Conservation (phyloP, 30 jellyfish, hydroid and myxozoan genomes). For the Aurelia aurita complex sp. Pacific region DNA sequence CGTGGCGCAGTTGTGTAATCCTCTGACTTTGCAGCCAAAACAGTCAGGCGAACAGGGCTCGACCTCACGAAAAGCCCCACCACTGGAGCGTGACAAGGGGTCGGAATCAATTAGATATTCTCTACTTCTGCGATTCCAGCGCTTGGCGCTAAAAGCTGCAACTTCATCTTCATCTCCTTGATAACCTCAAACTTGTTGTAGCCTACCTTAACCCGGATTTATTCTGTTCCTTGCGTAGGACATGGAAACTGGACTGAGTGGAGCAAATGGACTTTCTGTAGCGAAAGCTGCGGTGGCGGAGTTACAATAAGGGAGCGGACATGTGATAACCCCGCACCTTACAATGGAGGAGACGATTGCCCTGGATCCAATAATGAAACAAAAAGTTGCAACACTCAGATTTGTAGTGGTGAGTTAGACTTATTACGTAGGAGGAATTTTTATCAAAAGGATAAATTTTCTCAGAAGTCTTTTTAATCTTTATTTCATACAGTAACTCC, state of each 20-base stretch:
- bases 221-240: background rate
- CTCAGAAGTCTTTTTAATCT: no score
- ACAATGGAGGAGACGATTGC: slow-evolving; percentile 61
- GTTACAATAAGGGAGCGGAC: slow-evolving; percentile 11
- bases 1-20: no score
- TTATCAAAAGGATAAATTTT: no score
- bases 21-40: no score
- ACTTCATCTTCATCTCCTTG: background rate
- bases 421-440: no score
- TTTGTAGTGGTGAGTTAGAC: slow-evolving; percentile 55
- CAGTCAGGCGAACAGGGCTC: no score
- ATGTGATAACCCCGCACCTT: slow-evolving; percentile 71
- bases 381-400: slow-evolving; percentile 28
- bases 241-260: slow-evolving; percentile 80
- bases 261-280: slow-evolving; percentile 62
- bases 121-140: no score
- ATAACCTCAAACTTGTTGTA: background rate
- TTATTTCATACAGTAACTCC: no score
- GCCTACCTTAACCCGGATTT: background rate
- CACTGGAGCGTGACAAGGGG: no score
- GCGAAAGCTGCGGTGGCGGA: slow-evolving; percentile 75
- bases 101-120: no score
- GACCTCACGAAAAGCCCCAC: no score
- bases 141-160: no score
- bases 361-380: slow-evolving; percentile 15